Evolutionary conservation across 1,140 invertebrate genomes (phyloP).

Genomic region (Archegozetes longisetosus): DNA sequence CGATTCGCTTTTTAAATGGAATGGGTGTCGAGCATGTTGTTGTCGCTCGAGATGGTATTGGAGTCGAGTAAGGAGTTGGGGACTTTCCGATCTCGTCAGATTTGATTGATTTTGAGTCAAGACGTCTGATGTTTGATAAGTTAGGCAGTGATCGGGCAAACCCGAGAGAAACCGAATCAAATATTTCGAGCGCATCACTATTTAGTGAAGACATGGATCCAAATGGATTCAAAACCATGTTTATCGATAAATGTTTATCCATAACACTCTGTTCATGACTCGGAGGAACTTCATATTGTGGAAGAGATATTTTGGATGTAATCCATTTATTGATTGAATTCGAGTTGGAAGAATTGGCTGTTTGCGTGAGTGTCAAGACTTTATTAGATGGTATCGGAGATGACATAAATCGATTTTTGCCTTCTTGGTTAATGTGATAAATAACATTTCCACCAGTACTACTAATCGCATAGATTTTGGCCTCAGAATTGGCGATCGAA

Average conservation of each 20-base stretch:
- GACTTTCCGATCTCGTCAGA: neutral
- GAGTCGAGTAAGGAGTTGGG: slow-evolving; percentile 9
- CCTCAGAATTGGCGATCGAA: slow-evolving; percentile 26
- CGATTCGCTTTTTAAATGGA: neutral
- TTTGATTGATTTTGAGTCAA: neutral
- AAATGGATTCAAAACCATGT: slow-evolving; percentile 33
- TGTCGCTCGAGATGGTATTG: neutral
- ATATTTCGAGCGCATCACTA: slow-evolving; percentile 14
- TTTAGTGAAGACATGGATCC: slow-evolving; percentile 23
- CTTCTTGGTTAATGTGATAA: slow-evolving; percentile 47
- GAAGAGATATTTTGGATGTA: slow-evolving; percentile 35
- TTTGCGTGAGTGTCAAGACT: slow-evolving; percentile 19
- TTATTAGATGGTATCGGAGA: slow-evolving; percentile 19
- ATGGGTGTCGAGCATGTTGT: neutral
- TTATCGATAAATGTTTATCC: slow-evolving; percentile 10
- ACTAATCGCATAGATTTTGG: slow-evolving; percentile 67
- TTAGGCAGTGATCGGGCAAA: neutral
- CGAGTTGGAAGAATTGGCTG: slow-evolving; percentile 6
- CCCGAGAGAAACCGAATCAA: neutral
- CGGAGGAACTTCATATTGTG: slow-evolving; percentile 37
- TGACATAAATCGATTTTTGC: slow-evolving; percentile 18
- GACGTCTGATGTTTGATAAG: neutral
- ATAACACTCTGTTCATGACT: slow-evolving; percentile 20
- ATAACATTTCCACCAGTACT: slow-evolving; percentile 69
- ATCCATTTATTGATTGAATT: slow-evolving; percentile 23